phyloP scores from a whole-genome alignment of 2,113 vertebrate genomes.

The Nyctibius bracteatus region DNA sequence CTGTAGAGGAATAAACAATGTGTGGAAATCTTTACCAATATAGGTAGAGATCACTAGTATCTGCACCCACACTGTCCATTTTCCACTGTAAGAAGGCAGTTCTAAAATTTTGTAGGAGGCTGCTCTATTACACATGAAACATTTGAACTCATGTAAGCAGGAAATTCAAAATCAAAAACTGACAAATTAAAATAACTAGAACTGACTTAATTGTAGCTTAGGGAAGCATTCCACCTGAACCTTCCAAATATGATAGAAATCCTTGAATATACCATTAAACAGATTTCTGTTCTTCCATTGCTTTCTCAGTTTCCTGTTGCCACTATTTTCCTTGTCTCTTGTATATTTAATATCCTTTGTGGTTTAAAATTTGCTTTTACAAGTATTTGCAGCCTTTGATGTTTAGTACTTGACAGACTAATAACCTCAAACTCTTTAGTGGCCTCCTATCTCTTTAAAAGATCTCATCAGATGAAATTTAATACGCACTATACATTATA shows the following conservation, averaged over 20 bases:
- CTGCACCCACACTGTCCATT: background rate
- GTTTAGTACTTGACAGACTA: constrained; percentile 24
- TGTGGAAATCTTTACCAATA: background rate
- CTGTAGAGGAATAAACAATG: background rate
- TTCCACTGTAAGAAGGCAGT: background rate
- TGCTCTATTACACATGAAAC: background rate
- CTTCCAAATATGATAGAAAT: background rate
- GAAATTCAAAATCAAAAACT: background rate
- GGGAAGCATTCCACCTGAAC: background rate
- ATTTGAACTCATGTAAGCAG: background rate
- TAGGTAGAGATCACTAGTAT: background rate
- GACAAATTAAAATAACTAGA: background rate
- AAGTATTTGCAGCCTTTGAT: constrained; percentile 31
- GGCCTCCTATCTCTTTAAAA: background rate
- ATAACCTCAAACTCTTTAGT: constrained; percentile 34
- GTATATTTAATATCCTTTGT: constrained; percentile 13
- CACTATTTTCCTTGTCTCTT: background rate
- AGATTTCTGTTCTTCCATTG: background rate
- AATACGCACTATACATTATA: background rate
- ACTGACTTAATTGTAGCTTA: background rate
- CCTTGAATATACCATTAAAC: background rate
- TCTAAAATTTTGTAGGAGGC: background rate
- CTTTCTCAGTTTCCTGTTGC: background rate
- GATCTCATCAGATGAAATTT: background rate
- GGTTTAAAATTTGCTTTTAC: constrained; percentile 1